phyloP scores from a whole-genome alignment of 1,140 invertebrate species.

The Trichogramma pretiosum region DNA sequence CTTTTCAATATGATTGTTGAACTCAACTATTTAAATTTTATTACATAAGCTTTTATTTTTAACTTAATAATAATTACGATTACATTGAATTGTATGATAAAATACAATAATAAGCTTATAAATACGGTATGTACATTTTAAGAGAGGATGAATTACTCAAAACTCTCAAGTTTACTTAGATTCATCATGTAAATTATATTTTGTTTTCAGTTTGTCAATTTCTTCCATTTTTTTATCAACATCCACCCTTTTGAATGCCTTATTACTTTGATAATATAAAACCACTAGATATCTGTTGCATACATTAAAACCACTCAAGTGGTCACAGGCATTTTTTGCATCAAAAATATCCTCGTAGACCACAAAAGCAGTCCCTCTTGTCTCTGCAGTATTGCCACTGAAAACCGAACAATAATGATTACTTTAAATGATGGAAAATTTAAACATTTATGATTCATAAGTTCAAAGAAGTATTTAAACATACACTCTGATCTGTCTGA shows the following conservation, averaged over 20 bases:
- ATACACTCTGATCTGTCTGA: slow-evolving; percentile 96
- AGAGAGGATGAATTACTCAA: too few relatives aligned
- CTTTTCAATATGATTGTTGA: too few relatives aligned
- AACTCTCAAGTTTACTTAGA: slow-evolving; percentile 45
- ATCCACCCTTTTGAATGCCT: slow-evolving; percentile 94
- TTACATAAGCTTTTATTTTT: too few relatives aligned
- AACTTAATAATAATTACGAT: too few relatives aligned
- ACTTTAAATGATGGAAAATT: slow-evolving; percentile 3
- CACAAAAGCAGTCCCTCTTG: slow-evolving; percentile 96
- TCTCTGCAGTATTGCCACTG: slow-evolving; percentile 95
- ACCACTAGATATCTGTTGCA: slow-evolving; percentile 98
- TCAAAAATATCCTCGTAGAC: slow-evolving; percentile 99
- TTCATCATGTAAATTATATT: slow-evolving; percentile 66
- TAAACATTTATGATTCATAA: slow-evolving; percentile 1
- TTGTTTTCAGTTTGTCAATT: slow-evolving; percentile 91
- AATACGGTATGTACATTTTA: too few relatives aligned
- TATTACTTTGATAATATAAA: slow-evolving; percentile 89
- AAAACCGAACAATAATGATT: slow-evolving; percentile 28
- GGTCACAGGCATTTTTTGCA: slow-evolving; percentile 99
- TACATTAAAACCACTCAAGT: slow-evolving; percentile 97
- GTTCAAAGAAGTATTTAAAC: slow-evolving; percentile 37
- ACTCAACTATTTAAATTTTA: too few relatives aligned
- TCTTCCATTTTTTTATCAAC: slow-evolving; percentile 96
- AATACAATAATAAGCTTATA: too few relatives aligned
- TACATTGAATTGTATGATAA: too few relatives aligned